These are phyloP conservation scores for Drosophila hydei DNA, from an alignment of 1,140 invertebrate genomes.

Conservation along the genomic window DNA sequence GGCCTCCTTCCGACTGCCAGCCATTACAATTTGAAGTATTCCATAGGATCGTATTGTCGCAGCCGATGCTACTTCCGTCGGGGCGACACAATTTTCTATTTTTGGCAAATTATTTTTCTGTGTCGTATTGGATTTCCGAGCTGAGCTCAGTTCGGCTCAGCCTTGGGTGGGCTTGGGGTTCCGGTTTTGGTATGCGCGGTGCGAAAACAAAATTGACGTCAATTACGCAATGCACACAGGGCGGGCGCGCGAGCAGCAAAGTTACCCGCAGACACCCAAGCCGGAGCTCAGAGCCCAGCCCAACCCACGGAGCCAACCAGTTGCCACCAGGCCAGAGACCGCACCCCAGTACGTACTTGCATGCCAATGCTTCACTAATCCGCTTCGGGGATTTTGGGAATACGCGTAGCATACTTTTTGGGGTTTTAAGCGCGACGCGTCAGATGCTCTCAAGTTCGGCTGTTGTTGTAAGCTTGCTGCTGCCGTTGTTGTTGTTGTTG, in stretches of 20 bases:
- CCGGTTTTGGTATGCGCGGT: slow-evolving; percentile 77
- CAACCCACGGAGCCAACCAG: slow-evolving; percentile 20
- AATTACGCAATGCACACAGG: slow-evolving; percentile 81
- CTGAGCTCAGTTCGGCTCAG: slow-evolving; percentile 23
- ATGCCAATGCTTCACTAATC: slow-evolving; percentile 65
- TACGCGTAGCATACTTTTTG: slow-evolving; percentile 76
- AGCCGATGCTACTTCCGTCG: slow-evolving; percentile 20
- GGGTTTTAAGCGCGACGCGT: slow-evolving; percentile 55
- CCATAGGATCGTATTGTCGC: slow-evolving; percentile 27
- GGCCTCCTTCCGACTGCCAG: slow-evolving; percentile 26
- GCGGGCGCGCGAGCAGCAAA: slow-evolving; percentile 12
- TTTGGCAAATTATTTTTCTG: slow-evolving; percentile 81
- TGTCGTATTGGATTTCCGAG: slow-evolving; percentile 71
- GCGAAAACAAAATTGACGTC: slow-evolving; percentile 84
- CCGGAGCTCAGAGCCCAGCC: background rate
- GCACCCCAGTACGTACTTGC: slow-evolving; percentile 23
- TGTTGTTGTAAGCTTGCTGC: background rate
- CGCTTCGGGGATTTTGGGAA: slow-evolving; percentile 84
- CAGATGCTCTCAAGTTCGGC: slow-evolving; percentile 68
- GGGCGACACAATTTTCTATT: slow-evolving; percentile 78
- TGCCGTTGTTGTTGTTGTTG: background rate
- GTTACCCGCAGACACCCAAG: slow-evolving; percentile 9
- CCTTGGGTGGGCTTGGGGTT: slow-evolving; percentile 13
- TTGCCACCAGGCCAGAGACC: slow-evolving; percentile 45
- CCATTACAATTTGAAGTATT: slow-evolving; percentile 64